A percentile compares a stretch with the other conserved stretches of the same genome.
phyloP scores from a whole-genome alignment of 2,113 vertebrate genomes.

The Mobula hypostoma region DNA sequence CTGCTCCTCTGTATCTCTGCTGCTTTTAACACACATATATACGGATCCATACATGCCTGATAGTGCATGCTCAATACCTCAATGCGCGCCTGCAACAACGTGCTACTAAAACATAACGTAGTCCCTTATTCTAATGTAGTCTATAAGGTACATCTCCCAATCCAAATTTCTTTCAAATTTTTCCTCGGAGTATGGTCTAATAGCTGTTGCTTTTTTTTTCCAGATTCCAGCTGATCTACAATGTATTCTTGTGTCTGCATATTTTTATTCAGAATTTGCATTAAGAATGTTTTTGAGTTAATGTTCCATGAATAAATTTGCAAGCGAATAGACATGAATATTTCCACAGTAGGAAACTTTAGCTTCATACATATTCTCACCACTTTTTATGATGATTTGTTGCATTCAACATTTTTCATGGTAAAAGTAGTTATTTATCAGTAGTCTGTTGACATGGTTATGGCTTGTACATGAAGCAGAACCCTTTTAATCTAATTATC shows the following conservation, averaged over 20 bases:
- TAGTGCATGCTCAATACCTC: too few species aligned
- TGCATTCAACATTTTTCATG: not conserved
- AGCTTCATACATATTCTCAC: not conserved
- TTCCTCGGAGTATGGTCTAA: not conserved
- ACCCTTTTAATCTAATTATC: not conserved
- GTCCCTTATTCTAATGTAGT: too few species aligned
- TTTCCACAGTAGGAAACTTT: not conserved
- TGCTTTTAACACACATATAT: too few species aligned
- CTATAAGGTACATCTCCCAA: too few species aligned
- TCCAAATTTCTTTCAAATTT: not conserved
- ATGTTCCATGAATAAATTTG: not conserved
- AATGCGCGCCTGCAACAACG: too few species aligned
- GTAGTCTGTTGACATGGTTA: not conserved
- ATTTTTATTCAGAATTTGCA: not conserved
- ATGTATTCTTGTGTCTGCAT: not conserved
- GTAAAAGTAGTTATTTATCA: not conserved
- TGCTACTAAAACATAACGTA: too few species aligned
- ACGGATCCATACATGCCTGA: too few species aligned
- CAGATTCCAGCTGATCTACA: not conserved
- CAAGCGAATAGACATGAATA: not conserved
- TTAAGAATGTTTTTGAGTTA: not conserved
- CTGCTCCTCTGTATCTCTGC: too few species aligned
- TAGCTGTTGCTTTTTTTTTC: not conserved
- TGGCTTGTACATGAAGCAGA: not conserved
- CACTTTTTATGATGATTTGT: not conserved